Evolutionary conservation across 2,113 vertebrate genomes (phyloP).

Genomic region (Phaethornis superciliosus): DNA sequence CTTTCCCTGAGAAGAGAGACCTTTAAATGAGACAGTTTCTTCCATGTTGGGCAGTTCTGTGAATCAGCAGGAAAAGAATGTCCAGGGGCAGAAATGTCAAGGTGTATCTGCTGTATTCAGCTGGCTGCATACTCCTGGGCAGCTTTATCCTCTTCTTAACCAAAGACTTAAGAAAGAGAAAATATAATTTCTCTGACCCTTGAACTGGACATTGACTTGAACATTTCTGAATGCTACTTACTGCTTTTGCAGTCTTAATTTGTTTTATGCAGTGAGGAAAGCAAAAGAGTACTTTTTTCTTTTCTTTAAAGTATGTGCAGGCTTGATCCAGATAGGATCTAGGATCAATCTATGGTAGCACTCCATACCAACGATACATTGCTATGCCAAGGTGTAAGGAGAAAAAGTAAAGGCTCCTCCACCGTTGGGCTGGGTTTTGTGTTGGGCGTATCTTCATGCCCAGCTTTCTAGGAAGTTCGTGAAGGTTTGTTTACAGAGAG

Average conservation of each 20-base stretch:
- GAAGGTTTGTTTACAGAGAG: neutral
- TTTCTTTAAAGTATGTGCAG: neutral
- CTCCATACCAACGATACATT: neutral
- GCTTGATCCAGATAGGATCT: no score
- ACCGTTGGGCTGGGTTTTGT: neutral
- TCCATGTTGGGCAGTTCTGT: neutral
- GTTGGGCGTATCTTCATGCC: neutral
- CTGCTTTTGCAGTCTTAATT: neutral
- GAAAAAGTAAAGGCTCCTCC: neutral
- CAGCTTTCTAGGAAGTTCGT: neutral
- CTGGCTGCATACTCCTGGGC: neutral
- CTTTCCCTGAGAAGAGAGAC: neutral
- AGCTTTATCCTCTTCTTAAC: neutral
- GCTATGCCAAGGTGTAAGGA: neutral
- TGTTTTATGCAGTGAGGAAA: neutral
- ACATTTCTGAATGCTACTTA: neutral
- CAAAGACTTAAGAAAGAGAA: neutral
- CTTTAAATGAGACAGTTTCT: neutral
- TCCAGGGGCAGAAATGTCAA: neutral
- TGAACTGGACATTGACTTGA: neutral
- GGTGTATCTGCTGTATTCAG: neutral
- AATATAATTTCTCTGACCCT: neutral
- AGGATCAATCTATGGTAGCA: no score
- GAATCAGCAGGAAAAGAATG: neutral
- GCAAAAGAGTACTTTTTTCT: neutral